Percentiles rank a stretch among this genome's conserved stretches.
These are phyloP conservation scores for Diogma glabrata DNA, from an alignment of 2,888 invertebrate genomes.

Conservation along the genomic window DNA sequence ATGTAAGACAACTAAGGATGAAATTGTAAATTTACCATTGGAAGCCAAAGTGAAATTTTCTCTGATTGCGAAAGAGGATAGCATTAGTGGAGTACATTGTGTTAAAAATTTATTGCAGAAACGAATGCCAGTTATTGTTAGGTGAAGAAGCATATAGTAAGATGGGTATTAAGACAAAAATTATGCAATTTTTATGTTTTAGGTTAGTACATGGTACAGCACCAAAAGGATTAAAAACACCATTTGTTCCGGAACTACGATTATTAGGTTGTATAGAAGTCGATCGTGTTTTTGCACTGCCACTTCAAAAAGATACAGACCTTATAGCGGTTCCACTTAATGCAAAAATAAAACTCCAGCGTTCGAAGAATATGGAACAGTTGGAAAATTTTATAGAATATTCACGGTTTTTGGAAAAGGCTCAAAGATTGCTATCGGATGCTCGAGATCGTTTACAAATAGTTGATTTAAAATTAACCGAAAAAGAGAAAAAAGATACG, in stretches of 20 bases:
- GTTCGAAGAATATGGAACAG: constrained; percentile 71
- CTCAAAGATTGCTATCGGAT: constrained; percentile 58
- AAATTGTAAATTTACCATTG: constrained; percentile 67
- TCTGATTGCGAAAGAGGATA: constrained; percentile 82
- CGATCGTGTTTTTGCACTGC: constrained; percentile 68
- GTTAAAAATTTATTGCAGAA: constrained; percentile 80
- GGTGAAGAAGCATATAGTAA: constrained; percentile 30
- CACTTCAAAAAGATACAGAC: constrained; percentile 68
- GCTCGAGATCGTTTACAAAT: constrained; percentile 67
- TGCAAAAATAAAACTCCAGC: constrained; percentile 73
- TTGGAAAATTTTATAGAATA: constrained; percentile 64
- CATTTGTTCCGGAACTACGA: constrained; percentile 75
- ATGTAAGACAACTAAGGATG: constrained; percentile 76
- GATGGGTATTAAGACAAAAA: too few relatives aligned
- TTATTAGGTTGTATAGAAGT: constrained; percentile 75
- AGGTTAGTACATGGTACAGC: constrained; percentile 77
- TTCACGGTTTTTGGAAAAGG: constrained; percentile 64
- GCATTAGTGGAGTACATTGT: constrained; percentile 89
- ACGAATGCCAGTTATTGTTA: constrained; percentile 82
- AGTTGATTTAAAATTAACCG: constrained; percentile 67
- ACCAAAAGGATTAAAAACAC: constrained; percentile 71
- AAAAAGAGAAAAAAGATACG: constrained; percentile 39
- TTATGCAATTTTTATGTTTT: constrained; percentile 9
- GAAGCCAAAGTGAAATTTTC: constrained; percentile 88
- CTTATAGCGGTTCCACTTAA: constrained; percentile 75